These are phyloP conservation scores for Perizoma flavofasciatum DNA, from an alignment of 2,888 invertebrate genomes.

Conservation along the genomic window DNA sequence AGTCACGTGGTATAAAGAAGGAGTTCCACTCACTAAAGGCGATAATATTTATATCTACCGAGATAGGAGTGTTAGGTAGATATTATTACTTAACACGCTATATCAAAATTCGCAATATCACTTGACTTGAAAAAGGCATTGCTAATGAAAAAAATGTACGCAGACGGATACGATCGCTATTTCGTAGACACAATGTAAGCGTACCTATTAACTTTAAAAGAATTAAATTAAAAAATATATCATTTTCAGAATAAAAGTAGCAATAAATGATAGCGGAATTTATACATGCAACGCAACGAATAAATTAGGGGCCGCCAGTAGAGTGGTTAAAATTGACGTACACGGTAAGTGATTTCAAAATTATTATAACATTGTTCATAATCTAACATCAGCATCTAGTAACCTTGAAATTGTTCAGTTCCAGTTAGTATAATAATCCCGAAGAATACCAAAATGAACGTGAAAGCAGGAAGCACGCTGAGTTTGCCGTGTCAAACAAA, in stretches of 20 bases:
- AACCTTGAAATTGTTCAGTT: too few species aligned
- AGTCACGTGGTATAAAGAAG: constrained; percentile 51
- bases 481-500: constrained; percentile 51
- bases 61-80: constrained; percentile 50
- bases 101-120: too few species aligned
- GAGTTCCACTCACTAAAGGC: constrained; percentile 27
- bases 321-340: constrained; percentile 40
- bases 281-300: constrained; percentile 54
- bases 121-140: too few species aligned
- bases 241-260: constrained; percentile 34
- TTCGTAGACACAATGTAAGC: too few species aligned
- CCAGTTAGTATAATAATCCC: constrained; percentile 47
- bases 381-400: too few species aligned
- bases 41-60: constrained; percentile 11
- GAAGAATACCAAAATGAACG: constrained; percentile 31
- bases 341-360: constrained; percentile 51
- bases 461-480: constrained; percentile 47
- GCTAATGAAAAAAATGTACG: too few species aligned
- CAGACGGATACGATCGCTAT: too few species aligned
- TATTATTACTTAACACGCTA: too few species aligned
- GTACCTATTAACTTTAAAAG: constrained; percentile 6
- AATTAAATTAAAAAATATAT: constrained; percentile 3
- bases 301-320: constrained; percentile 39
- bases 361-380: neutral
- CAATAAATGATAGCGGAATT: constrained; percentile 38